Base-by-base conservation (phyloP, 2,888 invertebrate species). In the Strigamia maritima region DNA sequence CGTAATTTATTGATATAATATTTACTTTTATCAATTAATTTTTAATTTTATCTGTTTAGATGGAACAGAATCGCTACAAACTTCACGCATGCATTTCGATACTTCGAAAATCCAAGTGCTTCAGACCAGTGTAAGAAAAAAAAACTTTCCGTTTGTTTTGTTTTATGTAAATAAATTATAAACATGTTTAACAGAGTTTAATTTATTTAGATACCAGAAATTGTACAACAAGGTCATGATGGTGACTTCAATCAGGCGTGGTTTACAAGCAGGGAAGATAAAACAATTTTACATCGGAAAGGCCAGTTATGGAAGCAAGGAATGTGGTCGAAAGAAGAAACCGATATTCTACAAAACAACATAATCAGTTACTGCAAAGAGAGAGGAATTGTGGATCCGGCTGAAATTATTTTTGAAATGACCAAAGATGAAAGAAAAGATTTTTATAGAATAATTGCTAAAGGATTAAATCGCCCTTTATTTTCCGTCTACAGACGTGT, bases 381-480 rank as follows among this genome's bases (percentile, higher is more conserved):
- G 83, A 74, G 38, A 4, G 54, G 31, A 75, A 28, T 26, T 28
- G 81, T 81, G 38, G 86, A 87, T 79, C 87, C 87, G 70, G 84
- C 85, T 77, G 85, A 86, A 80, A 85, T 87, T 16, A 87, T 87
- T 74, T 87, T 87, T 83, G 85, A 86, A 80, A 87, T 86, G 86
- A 84, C 86, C 0, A 87, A 87, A 81, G 87, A 87, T 81, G 87
- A 87, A 81, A 82, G 87, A 74, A 87, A 87, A 82, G 86, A 87
- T 79, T 88, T 88, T 82, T 87, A 88, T 81, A 83, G 87, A 35
- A 85, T 85, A 1, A 83, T 87, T 54, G 87, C 87, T 2, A 83
- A 83, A 79, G 87, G 87, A 10, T 82, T 88, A 24, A 85, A 87
- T 81, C 83, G 87, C 4, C 87, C 87, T 1, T 82, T 87, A 78